These are phyloP conservation scores for Penaeus monodon DNA, from an alignment of 2,888 invertebrate genomes.

Conservation along the genomic window DNA sequence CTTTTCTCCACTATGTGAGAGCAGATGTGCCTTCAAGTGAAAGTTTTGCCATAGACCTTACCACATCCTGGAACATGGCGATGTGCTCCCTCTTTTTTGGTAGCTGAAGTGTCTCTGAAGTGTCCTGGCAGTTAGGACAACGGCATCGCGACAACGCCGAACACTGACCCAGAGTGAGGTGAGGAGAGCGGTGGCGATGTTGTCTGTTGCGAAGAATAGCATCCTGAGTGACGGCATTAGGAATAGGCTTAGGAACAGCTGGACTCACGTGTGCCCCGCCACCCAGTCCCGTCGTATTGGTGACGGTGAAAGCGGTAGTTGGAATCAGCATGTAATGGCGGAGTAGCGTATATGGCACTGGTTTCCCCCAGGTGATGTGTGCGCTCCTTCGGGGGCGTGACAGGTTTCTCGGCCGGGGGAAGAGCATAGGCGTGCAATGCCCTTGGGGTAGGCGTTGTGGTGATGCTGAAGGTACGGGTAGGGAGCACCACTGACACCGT, in stretches of 20 bases:
- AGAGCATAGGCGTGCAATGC: too few relatives aligned
- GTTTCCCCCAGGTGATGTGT: too few relatives aligned
- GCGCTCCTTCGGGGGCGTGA: too few relatives aligned
- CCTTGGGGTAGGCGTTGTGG: too few relatives aligned
- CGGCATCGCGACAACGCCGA: constrained; percentile 77
- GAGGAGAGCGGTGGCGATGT: constrained; percentile 73
- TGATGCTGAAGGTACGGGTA: too few relatives aligned
- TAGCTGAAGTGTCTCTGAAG: constrained; percentile 88
- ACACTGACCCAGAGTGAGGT: too few relatives aligned
- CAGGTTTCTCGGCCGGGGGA: too few relatives aligned
- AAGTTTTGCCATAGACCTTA: constrained; percentile 94
- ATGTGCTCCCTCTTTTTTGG: constrained; percentile 76
- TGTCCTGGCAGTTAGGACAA: constrained; percentile 98
- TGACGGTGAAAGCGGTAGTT: too few relatives aligned
- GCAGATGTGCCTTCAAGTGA: constrained; percentile 96
- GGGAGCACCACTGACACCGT: too few relatives aligned
- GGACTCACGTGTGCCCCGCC: constrained; percentile 94
- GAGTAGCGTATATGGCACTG: too few relatives aligned
- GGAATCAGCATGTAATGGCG: too few relatives aligned
- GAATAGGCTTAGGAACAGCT: constrained; percentile 80
- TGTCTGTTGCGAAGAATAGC: constrained; percentile 74
- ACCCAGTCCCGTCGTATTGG: constrained; percentile 70
- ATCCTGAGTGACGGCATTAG: constrained; percentile 73
- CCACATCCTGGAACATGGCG: constrained; percentile 93
- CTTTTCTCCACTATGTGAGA: constrained; percentile 98